A percentile compares a stretch with the other conserved stretches of the same genome.
phyloP scores from a whole-genome alignment of 2,888 invertebrate genomes.

The Lasioglossum zephyrum region DNA sequence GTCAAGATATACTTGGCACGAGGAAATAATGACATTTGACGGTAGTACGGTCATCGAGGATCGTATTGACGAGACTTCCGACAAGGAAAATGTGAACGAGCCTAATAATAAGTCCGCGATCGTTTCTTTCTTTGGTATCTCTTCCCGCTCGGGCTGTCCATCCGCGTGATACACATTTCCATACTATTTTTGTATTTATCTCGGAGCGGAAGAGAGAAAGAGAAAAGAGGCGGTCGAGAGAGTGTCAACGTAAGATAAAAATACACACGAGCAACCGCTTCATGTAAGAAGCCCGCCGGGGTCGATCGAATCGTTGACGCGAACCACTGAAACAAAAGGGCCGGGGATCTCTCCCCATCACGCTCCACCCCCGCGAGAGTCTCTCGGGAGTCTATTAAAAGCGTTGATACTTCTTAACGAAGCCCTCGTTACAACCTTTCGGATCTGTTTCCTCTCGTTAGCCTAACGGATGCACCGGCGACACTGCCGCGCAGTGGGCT shows the following conservation, averaged over 20 bases:
- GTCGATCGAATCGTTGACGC: constrained; percentile 44
- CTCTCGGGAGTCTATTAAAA: constrained; percentile 40
- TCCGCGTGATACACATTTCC: background rate
- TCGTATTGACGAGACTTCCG: background rate
- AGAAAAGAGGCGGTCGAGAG: background rate
- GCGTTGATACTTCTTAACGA: constrained; percentile 7
- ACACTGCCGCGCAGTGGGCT: background rate
- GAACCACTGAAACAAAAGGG: constrained; percentile 37
- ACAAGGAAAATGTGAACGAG: background rate
- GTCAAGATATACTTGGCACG: background rate
- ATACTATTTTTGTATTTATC: constrained; percentile 21
- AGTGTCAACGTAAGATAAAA: constrained; percentile 28
- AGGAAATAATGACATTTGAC: background rate
- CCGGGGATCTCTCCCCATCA: background rate
- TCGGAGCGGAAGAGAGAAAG: constrained; percentile 5
- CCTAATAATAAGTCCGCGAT: background rate
- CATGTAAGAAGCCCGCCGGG: constrained; percentile 24
- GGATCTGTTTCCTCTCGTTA: background rate
- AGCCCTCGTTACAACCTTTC: background rate
- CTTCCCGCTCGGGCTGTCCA: background rate
- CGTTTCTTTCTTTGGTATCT: background rate
- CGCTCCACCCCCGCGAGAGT: background rate
- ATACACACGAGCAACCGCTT: constrained; percentile 19
- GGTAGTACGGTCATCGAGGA: background rate
- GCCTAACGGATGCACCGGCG: background rate